Base-by-base conservation (phyloP, 2,113 vertebrate genomes). In the Hassar affinis region DNA sequence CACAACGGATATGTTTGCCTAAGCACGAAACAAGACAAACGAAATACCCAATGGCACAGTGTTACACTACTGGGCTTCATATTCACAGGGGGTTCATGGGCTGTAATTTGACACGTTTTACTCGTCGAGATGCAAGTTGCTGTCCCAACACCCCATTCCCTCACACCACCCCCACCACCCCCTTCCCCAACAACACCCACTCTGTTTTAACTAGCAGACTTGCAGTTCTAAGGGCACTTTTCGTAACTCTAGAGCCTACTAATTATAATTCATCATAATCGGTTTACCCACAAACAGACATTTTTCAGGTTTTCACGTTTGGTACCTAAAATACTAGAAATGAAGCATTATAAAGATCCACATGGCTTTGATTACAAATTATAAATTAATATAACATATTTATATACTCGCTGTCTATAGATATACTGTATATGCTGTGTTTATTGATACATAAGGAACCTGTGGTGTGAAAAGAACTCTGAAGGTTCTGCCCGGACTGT, bases 151-250 rank as follows among this genome's bases (percentile, higher is more conserved):
- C 38, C 38, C 38, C 38, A n/a, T n/a, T n/a, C n/a, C 11, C 56
- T 57, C 10, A 1, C 57, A 27, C 9, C 35, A n/a, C 30, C 25
- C 52, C 78, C 14, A 3, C 20, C 62, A 1, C 59, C 54, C 12
- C 56, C 57, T 17, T 6, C n/a, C 54, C n/a, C 54, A 62, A 17
- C 59, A 83, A 90, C 66, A 80, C 81, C 75, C 62, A 64, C 33
- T n/a, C n/a, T 76, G 54, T 81, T 87, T 77, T 77, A 85, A 88
- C 89, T 87, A 89, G 86, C 87, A 89, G 71, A 89, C 85, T 88
- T 80, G 89, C 86, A 89, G 35, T 89, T 91, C 89, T 90, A 93
- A 94, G 93, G 93, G 90, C 93, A 94, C 93, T 93, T 93, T 92
- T 82, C 27, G 78, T 57, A 75, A 79, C 27, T 80, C 71, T 83